These are phyloP conservation scores for Nasonovia ribisnigri DNA, from an alignment of 2,888 invertebrate species.

Conservation along the genomic window DNA sequence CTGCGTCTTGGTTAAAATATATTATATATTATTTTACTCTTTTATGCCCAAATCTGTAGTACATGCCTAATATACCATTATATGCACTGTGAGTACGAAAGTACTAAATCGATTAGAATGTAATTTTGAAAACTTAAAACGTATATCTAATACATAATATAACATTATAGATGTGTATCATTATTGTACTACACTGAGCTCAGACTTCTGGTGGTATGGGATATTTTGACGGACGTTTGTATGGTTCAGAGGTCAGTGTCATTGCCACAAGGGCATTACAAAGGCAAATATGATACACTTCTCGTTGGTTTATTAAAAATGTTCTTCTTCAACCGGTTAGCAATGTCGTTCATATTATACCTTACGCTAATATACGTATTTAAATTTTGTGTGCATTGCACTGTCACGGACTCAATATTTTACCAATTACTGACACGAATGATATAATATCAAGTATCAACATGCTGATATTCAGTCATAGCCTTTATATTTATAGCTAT, in stretches of 20 bases:
- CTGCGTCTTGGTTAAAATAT: not conserved
- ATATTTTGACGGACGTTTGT: slow-evolving; percentile 40
- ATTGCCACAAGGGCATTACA: slow-evolving; percentile 61
- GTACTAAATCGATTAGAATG: slow-evolving; percentile 13
- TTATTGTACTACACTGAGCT: not conserved
- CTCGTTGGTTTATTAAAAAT: slow-evolving; percentile 5
- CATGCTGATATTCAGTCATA: slow-evolving; percentile 9
- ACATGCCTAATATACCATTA: not conserved
- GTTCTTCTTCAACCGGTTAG: not conserved
- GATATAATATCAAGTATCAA: slow-evolving; percentile 8
- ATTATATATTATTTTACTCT: not conserved
- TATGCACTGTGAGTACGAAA: not conserved
- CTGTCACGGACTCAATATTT: not conserved
- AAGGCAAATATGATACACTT: slow-evolving; percentile 54
- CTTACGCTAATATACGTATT: not conserved
- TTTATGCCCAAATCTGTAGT: not conserved
- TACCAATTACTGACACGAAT: not conserved
- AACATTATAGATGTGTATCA: not conserved
- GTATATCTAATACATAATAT: not conserved
- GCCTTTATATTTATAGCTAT: not conserved
- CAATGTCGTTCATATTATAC: not conserved
- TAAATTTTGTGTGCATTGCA: not conserved
- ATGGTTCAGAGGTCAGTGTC: slow-evolving; percentile 60
- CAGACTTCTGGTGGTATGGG: slow-evolving; percentile 10
- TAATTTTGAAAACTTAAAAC: slow-evolving; percentile 16